phyloP scores from a whole-genome alignment of 2,113 vertebrate species.

The Dasyprocta punctata region DNA sequence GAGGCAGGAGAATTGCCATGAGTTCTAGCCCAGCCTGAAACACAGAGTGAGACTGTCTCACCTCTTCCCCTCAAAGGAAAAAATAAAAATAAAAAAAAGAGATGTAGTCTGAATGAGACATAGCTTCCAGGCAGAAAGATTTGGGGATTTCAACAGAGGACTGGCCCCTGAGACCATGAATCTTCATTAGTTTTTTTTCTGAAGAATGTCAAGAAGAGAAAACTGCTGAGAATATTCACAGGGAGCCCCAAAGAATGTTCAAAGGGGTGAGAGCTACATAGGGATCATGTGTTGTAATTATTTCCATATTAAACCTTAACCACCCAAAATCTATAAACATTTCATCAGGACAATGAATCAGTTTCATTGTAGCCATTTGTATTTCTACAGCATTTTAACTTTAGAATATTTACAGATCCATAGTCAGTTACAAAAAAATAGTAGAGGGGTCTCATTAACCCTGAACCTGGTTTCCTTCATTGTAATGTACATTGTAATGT shows the following conservation, averaged over 20 bases:
- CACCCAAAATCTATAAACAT: constrained; percentile 28
- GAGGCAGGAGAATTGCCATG: not conserved
- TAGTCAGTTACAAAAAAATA: constrained; percentile 35
- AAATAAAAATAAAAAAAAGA: not conserved
- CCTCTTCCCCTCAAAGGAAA: too few relatives aligned
- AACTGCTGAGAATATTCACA: too few relatives aligned
- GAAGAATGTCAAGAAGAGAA: not conserved
- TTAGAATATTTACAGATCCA: constrained; percentile 22
- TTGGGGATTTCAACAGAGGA: not conserved
- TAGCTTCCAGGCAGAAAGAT: not conserved
- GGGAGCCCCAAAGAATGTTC: not conserved
- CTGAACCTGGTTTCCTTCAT: not conserved
- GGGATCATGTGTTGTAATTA: not conserved
- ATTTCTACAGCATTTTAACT: not conserved
- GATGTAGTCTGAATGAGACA: not conserved
- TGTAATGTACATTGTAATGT: not conserved
- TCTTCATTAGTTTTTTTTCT: not conserved
- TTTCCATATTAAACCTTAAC: constrained; percentile 38
- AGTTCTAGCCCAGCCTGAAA: not conserved
- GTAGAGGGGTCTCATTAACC: not conserved
- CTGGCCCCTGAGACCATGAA: not conserved
- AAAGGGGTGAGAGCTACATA: not conserved
- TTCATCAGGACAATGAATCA: not conserved
- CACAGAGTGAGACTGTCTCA: not conserved
- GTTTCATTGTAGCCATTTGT: not conserved